phyloP scores from a whole-genome alignment of 2,888 invertebrate species.

The Lucinisca nassula region DNA sequence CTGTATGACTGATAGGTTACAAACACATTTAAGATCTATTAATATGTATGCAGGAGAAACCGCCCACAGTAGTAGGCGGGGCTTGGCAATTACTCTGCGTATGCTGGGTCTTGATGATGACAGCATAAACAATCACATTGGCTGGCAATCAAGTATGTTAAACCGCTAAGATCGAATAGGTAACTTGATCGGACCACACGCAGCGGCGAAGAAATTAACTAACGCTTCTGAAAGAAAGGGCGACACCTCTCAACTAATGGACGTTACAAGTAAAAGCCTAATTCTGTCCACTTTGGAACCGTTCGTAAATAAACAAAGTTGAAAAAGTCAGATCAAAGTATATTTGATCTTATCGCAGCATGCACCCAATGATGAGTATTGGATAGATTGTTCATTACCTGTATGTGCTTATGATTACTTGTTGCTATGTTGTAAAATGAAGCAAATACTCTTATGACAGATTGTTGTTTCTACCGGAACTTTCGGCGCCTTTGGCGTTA shows the following conservation, averaged over 20 bases:
- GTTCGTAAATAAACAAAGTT: neutral
- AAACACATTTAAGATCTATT: neutral
- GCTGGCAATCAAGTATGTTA: slow-evolving; percentile 20
- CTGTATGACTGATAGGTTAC: neutral
- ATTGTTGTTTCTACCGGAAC: neutral
- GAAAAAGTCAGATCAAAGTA: neutral
- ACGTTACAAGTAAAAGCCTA: neutral
- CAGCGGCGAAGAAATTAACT: neutral
- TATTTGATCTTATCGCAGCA: neutral
- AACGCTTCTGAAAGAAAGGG: neutral
- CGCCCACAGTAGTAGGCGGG: slow-evolving; percentile 2
- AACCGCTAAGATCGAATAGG: slow-evolving; percentile 2
- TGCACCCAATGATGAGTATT: neutral
- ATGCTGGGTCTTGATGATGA: slow-evolving; percentile 14
- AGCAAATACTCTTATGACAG: neutral
- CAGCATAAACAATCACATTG: slow-evolving; percentile 18
- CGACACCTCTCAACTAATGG: neutral
- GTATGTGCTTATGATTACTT: too few relatives aligned
- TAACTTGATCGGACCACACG: neutral
- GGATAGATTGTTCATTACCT: too few relatives aligned
- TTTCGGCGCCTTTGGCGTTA: neutral
- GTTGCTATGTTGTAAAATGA: neutral
- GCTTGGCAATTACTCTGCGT: slow-evolving; percentile 1
- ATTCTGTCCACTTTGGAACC: neutral
- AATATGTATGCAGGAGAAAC: slow-evolving; percentile 15